A percentile compares a stretch with the other conserved stretches of the same genome.
These are phyloP conservation scores for Alitta virens DNA, from an alignment of 2,888 invertebrate species.

Conservation along the genomic window DNA sequence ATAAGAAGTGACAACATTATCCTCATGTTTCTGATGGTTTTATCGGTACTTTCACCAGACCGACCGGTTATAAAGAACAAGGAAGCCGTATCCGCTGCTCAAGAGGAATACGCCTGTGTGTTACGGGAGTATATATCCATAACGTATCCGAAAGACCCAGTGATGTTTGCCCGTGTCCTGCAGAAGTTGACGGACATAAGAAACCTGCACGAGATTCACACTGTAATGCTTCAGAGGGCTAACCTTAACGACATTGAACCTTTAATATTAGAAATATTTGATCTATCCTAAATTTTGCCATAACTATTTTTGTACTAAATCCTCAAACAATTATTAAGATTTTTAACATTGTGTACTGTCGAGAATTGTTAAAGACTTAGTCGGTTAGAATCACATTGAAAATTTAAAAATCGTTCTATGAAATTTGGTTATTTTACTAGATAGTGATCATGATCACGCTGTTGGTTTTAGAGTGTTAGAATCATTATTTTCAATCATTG, in stretches of 20 bases:
- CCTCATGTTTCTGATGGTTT: slow-evolving; percentile 46
- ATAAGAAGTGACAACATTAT: slow-evolving; percentile 44
- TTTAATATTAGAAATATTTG: slow-evolving; percentile 89
- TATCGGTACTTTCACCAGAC: slow-evolving; percentile 47
- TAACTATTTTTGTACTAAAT: too few relatives aligned
- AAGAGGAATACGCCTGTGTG: slow-evolving; percentile 45
- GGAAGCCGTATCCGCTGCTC: slow-evolving; percentile 34
- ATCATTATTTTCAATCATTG: too few relatives aligned
- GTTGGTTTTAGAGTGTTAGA: too few relatives aligned
- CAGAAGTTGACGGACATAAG: slow-evolving; percentile 87
- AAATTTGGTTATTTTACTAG: too few relatives aligned
- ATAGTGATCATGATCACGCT: too few relatives aligned
- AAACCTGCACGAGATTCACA: slow-evolving; percentile 83
- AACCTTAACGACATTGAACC: slow-evolving; percentile 89
- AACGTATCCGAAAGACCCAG: slow-evolving; percentile 38
- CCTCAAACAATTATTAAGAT: too few relatives aligned
- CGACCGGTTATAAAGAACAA: slow-evolving; percentile 34
- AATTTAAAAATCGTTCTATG: too few relatives aligned
- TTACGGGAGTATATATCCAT: slow-evolving; percentile 38
- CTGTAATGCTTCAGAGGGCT: slow-evolving; percentile 86
- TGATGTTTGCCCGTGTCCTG: slow-evolving; percentile 63
- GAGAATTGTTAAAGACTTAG: too few relatives aligned
- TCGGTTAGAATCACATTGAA: too few relatives aligned
- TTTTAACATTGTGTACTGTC: too few relatives aligned
- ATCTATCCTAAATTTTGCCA: too few relatives aligned